phyloP scores from a whole-genome alignment of 2,888 invertebrate genomes.

The Drosophila parthenogenetica region DNA sequence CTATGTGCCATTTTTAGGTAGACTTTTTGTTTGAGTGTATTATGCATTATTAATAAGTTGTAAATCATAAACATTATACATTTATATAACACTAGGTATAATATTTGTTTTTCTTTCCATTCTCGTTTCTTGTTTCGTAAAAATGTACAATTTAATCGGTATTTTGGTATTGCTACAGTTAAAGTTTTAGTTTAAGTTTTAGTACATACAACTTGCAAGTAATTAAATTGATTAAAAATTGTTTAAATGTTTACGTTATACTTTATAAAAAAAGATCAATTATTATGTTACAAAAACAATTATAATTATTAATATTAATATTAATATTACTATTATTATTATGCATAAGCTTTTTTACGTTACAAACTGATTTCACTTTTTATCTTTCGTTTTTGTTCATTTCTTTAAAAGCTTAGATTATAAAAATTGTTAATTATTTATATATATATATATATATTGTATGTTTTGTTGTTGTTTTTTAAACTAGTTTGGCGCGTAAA shows the following conservation, averaged over 20 bases:
- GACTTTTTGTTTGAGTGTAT: constrained; percentile 77
- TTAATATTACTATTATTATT: constrained; percentile 43
- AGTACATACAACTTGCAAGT: constrained; percentile 74
- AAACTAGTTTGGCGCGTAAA: constrained; percentile 79
- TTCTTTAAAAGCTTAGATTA: constrained; percentile 59
- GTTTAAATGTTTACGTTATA: constrained; percentile 27
- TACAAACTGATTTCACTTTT: constrained; percentile 40
- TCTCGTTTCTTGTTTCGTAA: constrained; percentile 39
- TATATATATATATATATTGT: constrained; percentile 40
- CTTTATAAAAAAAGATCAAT: constrained; percentile 30
- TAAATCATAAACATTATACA: constrained; percentile 61
- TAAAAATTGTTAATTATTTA: constrained; percentile 61
- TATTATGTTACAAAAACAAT: constrained; percentile 67
- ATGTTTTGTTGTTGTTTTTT: constrained; percentile 64
- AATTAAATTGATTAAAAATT: constrained; percentile 58
- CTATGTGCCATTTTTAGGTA: constrained; percentile 72
- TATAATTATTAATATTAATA: constrained; percentile 55
- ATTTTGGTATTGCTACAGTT: constrained; percentile 73
- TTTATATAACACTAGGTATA: constrained; percentile 70
- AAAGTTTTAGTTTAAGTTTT: constrained; percentile 41
- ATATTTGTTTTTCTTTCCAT: constrained; percentile 14
- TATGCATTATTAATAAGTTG: constrained; percentile 65
- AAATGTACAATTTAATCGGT: constrained; percentile 64
- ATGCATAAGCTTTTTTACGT: constrained; percentile 58
- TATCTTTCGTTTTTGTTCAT: constrained; percentile 24